These are phyloP conservation scores for Brachionus asplanchnoidis DNA, from an alignment of 1,140 invertebrate species.

Conservation along the genomic window DNA sequence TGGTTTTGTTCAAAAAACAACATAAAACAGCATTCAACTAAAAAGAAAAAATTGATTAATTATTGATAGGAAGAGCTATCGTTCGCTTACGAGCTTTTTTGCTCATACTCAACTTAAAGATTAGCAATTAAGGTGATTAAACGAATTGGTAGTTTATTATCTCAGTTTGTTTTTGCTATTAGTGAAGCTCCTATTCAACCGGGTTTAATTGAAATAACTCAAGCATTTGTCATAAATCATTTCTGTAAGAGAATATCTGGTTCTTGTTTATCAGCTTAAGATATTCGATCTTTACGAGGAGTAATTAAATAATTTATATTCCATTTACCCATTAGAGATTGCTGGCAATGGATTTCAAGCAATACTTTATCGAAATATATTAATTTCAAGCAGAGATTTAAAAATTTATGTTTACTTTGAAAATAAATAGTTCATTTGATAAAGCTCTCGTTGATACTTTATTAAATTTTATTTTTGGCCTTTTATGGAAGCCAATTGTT, in stretches of 20 bases:
- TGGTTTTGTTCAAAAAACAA: constrained; percentile 3
- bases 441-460: not conserved
- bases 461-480: not conserved
- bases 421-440: not conserved
- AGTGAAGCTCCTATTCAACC: not conserved
- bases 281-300: constrained; percentile 2
- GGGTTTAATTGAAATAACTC: not conserved
- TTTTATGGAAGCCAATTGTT: not conserved
- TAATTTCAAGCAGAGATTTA: not conserved
- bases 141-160: constrained; percentile 9
- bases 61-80: not conserved
- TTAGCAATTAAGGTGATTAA: constrained; percentile 4
- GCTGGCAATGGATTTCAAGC: not conserved
- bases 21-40: constrained; percentile 14
- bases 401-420: not conserved
- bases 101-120: not conserved
- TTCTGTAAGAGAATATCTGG: not conserved
- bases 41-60: constrained; percentile 12
- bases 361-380: not conserved
- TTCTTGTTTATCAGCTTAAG: not conserved
- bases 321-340: not conserved
- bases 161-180: constrained; percentile 15
- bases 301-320: constrained; percentile 2
- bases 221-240: constrained; percentile 27
- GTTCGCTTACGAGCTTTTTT: not conserved